A percentile compares a stretch with the other conserved stretches of the same genome.
Conservation (phyloP, 2,113 vertebrate species). For the Chaetops frenatus region DNA sequence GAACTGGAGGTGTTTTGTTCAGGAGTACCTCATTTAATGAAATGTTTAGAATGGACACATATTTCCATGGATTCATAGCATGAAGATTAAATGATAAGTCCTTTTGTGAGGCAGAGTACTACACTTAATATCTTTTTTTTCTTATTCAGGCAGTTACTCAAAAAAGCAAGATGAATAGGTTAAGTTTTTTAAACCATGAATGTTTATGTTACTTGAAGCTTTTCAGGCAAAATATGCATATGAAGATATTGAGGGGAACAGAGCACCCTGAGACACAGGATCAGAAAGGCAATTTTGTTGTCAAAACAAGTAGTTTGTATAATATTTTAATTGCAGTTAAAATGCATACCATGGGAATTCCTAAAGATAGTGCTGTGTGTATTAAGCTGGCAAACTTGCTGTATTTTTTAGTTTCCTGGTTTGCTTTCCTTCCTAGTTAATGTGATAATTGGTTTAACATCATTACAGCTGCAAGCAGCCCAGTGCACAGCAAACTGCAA, state of each 20-base stretch:
- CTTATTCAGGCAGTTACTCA: neutral
- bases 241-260: neutral
- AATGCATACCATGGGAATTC: neutral
- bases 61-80: neutral
- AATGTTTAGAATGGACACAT: neutral
- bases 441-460: neutral
- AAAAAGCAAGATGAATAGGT: neutral
- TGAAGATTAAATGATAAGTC: neutral
- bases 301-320: neutral
- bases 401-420: neutral
- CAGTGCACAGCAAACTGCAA: neutral
- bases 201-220: neutral
- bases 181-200: neutral
- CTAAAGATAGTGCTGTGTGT: neutral
- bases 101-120: neutral
- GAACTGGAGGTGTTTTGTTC: neutral
- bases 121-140: neutral
- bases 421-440: slow-evolving; percentile 12
- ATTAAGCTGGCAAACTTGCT: neutral
- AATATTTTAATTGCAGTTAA: neutral
- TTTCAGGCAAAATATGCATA: neutral
- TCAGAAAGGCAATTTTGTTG: neutral
- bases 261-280: neutral
- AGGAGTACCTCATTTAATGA: neutral
- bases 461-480: neutral